Evolutionary conservation across 2,113 vertebrate species (phyloP), one percentile per base, ranked within the genome.

Genomic region (Pseudolaguvia tuberculata): DNA sequence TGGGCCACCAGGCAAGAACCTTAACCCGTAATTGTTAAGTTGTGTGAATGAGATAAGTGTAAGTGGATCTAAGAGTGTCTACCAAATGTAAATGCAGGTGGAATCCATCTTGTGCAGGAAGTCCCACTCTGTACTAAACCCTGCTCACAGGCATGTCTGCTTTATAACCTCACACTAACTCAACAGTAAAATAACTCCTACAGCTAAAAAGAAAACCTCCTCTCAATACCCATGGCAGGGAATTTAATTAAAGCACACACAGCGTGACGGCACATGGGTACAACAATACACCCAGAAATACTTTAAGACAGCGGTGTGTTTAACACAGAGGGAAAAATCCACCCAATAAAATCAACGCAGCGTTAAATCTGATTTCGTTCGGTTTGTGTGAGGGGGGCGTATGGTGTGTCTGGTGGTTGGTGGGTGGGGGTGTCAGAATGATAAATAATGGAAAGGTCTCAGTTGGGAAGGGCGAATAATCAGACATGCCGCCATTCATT

Each of bases 211-310:
- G 27, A 35, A 61, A 77, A 61, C 35, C 59, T 70, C 53, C 56
- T 48, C 70, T 77, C 70, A 57, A 57, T 63, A 77, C 70, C 45
- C 55, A n/a, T 31, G 57, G 27, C 42, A 57, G 50, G 45, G 65
- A 73, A 70, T 77, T 73, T 66, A 76, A 77, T 80, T 73, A 80
- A 80, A 77, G 50, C 39, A n/a, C 66, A 77, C 21, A 69, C 59
- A 58, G 45, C 66, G 73, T 77, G 62, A 76, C 67, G 50, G 58
- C 65, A 79, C 68, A 76, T 45, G 66, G 75, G 67, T 42, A 31
- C 57, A 59, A 35, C 51, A 80, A 74, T 78, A 62, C 47, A 39
- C 42, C 51, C 6, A 53, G 56, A 52, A 63, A 70, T 76, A 39
- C 56, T 63, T 63, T 53, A 69, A 61, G 61, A 61, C 23, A 45